A percentile compares a stretch with the other conserved stretches of the same genome.
These are phyloP conservation scores for Seira sanloemensis DNA, from an alignment of 2,888 invertebrate species.

Conservation along the genomic window DNA sequence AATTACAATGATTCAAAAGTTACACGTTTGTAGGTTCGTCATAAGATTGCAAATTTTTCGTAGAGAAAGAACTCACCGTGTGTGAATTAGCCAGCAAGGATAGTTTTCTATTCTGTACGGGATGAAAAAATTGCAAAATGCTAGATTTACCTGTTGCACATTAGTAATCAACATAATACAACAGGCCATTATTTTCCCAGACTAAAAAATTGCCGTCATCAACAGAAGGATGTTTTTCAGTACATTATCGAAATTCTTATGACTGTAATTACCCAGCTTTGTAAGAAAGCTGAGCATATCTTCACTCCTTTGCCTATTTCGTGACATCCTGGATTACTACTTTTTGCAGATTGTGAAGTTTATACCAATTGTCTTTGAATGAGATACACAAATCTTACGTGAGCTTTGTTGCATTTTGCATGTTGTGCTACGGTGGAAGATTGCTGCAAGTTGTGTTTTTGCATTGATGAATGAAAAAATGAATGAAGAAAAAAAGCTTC, in stretches of 20 bases:
- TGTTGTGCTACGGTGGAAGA: too few species aligned
- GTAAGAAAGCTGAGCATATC: conserved; percentile 15
- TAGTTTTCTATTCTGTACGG: too few species aligned
- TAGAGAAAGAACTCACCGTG: too few species aligned
- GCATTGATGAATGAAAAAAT: neutral
- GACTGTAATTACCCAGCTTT: conserved; percentile 36
- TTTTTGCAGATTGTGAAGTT: too few species aligned
- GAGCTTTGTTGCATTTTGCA: too few species aligned
- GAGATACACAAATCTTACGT: too few species aligned
- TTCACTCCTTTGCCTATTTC: conserved; percentile 30
- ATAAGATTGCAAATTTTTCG: neutral
- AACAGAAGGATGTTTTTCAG: neutral
- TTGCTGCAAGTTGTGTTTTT: neutral
- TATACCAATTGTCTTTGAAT: too few species aligned
- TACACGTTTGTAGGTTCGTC: too few species aligned
- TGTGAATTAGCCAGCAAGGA: too few species aligned
- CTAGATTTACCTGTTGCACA: neutral
- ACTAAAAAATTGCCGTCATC: neutral
- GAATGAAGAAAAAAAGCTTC: neutral
- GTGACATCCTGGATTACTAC: conserved; percentile 49
- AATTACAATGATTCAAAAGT: too few species aligned
- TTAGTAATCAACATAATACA: neutral
- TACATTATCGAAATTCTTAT: conserved; percentile 9
- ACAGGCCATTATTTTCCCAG: neutral
- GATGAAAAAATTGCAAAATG: too few species aligned